Evolutionary conservation across 2,888 invertebrate species (phyloP), one percentile per base, ranked within the genome.

Genomic region (Lasioglossum malachurum): DNA sequence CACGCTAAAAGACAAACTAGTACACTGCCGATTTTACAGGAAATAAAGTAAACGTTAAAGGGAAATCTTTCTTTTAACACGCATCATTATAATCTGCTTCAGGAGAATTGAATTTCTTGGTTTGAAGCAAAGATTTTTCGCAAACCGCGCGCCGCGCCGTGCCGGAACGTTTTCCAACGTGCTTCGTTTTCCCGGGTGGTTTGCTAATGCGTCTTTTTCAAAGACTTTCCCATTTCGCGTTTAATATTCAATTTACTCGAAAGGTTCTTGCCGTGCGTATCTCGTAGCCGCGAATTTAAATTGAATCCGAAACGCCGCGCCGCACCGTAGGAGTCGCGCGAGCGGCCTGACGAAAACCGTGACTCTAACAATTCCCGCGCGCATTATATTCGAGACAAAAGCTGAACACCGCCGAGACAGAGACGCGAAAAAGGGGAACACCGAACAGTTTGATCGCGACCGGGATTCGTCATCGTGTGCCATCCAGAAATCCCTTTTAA

Each of bases 401-500:
- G 31, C 2, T 10, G 41, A 76, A 76, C 44, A 44, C 19, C n/a
- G 12, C 3, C 1, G 57, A n/a, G 49, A 53, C 49, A 53, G 46
- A 16, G 49, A 23, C 7, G 23, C 8, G 49, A 53, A 53, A 53
- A 53, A 53, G 49, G 8, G 49, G 49, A 53, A 8, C 53, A 10
- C 53, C 23, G n/a, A n/a, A n/a, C 53, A 10, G 53, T n/a, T n/a
- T n/a, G 57, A 57, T 57, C 57, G 57, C n/a, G 57, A 4, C 57
- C 57, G 57, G n/a, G 57, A n/a, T n/a, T 57, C 57, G 57, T n/a
- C 57, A n/a, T 57, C 57, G 57, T 12, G 10, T n/a, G 64, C 12
- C 64, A 27, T 31, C 14, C 16, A 38, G 49, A 78, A 78, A 81
- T 80, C 57, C 75, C 78, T 76, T 69, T 72, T 87, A 87, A 81